Percentiles rank a stretch among this genome's conserved stretches.
Conservation (phyloP, 2,797 vertebrate species). For the Mareca strepera region DNA sequence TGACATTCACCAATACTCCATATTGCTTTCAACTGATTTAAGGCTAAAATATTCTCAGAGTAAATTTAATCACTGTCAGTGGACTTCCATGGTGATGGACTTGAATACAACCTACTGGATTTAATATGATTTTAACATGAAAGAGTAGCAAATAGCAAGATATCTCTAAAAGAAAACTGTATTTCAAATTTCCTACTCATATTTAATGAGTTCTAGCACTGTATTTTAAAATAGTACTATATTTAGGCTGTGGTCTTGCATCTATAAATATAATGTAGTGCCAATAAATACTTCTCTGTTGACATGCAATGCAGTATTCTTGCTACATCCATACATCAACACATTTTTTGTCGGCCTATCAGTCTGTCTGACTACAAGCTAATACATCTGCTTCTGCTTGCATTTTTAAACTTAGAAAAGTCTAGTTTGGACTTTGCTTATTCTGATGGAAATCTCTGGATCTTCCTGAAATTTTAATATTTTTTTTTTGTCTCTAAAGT, state of each 20-base stretch:
- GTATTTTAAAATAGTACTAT: slow-evolving; percentile 4
- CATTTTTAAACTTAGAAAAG: neutral
- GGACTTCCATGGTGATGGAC: neutral
- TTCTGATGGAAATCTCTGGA: neutral
- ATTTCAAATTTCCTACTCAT: neutral
- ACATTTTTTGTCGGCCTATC: neutral
- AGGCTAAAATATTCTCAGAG: neutral
- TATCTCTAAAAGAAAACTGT: neutral
- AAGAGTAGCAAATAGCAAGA: neutral
- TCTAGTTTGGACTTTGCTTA: neutral
- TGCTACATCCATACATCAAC: neutral
- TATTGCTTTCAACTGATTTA: neutral
- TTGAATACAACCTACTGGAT: neutral
- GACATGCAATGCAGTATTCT: slow-evolving; percentile 6
- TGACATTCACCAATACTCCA: neutral
- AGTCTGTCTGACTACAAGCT: neutral
- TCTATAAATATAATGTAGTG: neutral
- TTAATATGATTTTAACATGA: neutral
- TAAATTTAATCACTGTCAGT: neutral
- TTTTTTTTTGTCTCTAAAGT: neutral
- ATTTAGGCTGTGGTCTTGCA: neutral
- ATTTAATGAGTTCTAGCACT: slow-evolving; percentile 27
- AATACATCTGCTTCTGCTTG: neutral
- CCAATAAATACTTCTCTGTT: slow-evolving; percentile 46
- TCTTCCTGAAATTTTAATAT: neutral